Evolutionary conservation across 2,113 vertebrate genomes (phyloP).

Genomic region (Lanius ludovicianus): DNA sequence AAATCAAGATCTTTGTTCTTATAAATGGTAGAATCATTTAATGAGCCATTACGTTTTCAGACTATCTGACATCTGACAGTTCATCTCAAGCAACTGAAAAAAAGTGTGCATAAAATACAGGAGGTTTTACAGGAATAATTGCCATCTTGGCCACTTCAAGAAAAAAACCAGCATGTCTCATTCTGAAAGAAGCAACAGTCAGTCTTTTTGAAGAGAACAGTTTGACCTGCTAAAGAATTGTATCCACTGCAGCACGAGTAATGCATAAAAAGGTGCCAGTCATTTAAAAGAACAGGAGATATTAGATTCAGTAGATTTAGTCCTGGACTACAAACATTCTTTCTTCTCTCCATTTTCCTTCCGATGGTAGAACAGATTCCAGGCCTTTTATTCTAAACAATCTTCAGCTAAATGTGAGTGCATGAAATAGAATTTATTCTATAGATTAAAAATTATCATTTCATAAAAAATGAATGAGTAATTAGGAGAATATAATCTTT

Average conservation of each 20-base stretch:
- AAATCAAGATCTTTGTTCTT: background rate
- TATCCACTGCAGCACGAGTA: background rate
- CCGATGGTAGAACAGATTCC: background rate
- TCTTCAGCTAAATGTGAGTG: background rate
- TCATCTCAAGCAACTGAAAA: background rate
- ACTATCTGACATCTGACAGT: background rate
- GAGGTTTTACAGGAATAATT: background rate
- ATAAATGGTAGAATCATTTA: background rate
- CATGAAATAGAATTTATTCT: background rate
- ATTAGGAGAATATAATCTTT: background rate
- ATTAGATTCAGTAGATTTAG: background rate
- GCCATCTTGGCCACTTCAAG: background rate
- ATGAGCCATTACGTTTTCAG: background rate
- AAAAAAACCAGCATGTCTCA: background rate
- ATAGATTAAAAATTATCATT: background rate
- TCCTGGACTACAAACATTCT: accelerated
- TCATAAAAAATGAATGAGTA: background rate
- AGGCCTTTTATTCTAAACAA: background rate
- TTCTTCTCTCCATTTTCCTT: background rate
- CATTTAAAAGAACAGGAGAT: background rate
- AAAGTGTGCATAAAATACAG: background rate
- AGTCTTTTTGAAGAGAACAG: background rate
- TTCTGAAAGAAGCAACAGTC: background rate
- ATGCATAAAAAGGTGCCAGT: background rate
- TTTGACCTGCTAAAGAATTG: background rate